Evolutionary conservation across 2,113 vertebrate species (phyloP), one percentile per base, ranked within the genome.

Genomic region (Hystrix cristata): DNA sequence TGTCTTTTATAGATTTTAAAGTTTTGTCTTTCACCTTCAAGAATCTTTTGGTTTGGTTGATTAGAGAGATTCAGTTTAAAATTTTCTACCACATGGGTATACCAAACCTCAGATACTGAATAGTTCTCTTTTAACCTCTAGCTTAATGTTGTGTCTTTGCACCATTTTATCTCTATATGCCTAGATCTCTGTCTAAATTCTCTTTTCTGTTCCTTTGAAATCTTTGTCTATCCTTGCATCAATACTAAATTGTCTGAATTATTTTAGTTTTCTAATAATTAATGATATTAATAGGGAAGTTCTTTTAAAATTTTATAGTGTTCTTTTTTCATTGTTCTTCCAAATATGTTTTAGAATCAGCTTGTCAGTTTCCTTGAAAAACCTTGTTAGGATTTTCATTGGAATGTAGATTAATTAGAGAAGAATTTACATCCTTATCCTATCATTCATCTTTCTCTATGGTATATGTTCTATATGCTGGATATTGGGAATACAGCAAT

Each of bases 231-330:
- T 94, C 51, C 57, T 67, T 89, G 14, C 10, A 79, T 82, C n/a
- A 84, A 46, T 16, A 85, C 69, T 34, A 38, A 19, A 53, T 69
- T 92, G 43, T 71, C 53, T 57, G 87, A 65, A 78, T 89, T 76
- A 27, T 62, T 92, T 94, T 86, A 57, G 72, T 10, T 92, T 92
- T 85, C 48, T 57, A 89, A 16, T 87, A 96, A 80, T 80, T 85
- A n/a, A 72, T 79, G 72, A 8, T 94, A 76, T 69, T 88, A 27
- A 57, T 92, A 79, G 57, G 10, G 12, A 94, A 94, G 65, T 87
- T 19, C 27, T 46, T 92, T 60, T 71, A 83, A 29, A 72, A 72
- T 84, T 69, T 92, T 46, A 72, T n/a, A 71, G 48, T 84, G 27
- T 91, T 82, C 48, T 59, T 67, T 38, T 43, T 74, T 71, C 78